Evolutionary conservation across 2,888 invertebrate genomes (phyloP).

Genomic region (Galeruca laticollis): DNA sequence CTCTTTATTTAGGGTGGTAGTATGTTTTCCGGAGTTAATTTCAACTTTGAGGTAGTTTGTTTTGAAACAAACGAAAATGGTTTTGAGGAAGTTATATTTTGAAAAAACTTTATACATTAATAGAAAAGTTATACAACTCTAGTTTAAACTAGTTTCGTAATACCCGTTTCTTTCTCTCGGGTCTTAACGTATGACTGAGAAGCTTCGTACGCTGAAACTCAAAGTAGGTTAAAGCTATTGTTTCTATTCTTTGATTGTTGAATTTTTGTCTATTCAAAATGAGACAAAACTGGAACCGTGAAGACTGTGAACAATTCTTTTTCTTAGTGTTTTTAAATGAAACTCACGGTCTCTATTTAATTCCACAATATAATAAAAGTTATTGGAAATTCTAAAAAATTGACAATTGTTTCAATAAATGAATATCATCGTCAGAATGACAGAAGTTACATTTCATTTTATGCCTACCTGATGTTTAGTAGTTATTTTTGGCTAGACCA

Average conservation of each 20-base stretch:
- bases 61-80: not conserved
- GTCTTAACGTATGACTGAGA: not conserved
- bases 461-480: no score
- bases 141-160: not conserved
- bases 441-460: no score
- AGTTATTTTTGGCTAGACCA: no score
- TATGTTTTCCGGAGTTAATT: not conserved
- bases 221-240: not conserved
- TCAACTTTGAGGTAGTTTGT: not conserved
- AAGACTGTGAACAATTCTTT: no score
- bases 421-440: no score
- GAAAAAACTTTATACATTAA: not conserved
- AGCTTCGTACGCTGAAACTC: not conserved
- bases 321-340: no score
- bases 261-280: no score
- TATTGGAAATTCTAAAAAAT: no score
- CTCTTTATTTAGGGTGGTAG: not conserved
- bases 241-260: not conserved
- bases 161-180: not conserved
- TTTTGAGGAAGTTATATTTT: not conserved
- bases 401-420: no score
- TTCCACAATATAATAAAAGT: no score
- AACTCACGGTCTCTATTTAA: no score
- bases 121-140: not conserved
- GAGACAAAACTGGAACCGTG: no score